Evolutionary conservation across 2,888 invertebrate species (phyloP), one percentile per base, ranked within the genome.

Genomic region (Andrena trimmerana): DNA sequence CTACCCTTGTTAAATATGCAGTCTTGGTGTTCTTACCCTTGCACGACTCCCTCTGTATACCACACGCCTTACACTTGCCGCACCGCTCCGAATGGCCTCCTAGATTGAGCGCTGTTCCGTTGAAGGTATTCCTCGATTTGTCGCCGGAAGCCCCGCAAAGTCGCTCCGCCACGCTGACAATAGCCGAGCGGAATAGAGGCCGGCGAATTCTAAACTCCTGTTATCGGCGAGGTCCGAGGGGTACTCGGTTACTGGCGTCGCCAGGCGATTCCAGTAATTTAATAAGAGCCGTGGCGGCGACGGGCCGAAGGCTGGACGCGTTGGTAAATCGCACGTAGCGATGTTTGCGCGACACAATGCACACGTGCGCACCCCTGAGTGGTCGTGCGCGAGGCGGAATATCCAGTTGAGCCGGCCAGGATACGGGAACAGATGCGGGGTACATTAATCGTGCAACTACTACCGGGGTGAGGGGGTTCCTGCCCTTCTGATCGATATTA

Each of bases 391-490:
- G 66, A 36, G 33, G 68, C 68, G 10, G 81, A 62, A 67, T 52
- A 77, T 73, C 77, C 66, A 81, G 74, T 52, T 6, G 75, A 76
- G 57, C 31, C 71, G 36, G 36, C 59, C 57, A 27, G 84, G 88
- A 86, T 90, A 85, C 76, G 87, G 80, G 90, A 90, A 90, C 91
- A 90, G 91, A 91, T 92, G 91, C 89, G 87, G 87, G 86, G 88
- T 89, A 88, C 89, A 90, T 91, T 91, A 91, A 90, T 91, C 90
- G 90, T 78, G 79, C 76, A 72, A 69, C 87, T 77, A 71, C 69
- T 82, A 68, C 68, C 48, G 36, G 80, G 71, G 24, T 77, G 80
- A 27, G 27, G 33, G 80, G 71, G 54, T 75, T 66, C 59, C 78
- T 74, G 70, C 78, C 78, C 86, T 77, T 71, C 82, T 82, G 86